phyloP scores from a whole-genome alignment of 2,113 vertebrate genomes.

The Myotis lucifugus region DNA sequence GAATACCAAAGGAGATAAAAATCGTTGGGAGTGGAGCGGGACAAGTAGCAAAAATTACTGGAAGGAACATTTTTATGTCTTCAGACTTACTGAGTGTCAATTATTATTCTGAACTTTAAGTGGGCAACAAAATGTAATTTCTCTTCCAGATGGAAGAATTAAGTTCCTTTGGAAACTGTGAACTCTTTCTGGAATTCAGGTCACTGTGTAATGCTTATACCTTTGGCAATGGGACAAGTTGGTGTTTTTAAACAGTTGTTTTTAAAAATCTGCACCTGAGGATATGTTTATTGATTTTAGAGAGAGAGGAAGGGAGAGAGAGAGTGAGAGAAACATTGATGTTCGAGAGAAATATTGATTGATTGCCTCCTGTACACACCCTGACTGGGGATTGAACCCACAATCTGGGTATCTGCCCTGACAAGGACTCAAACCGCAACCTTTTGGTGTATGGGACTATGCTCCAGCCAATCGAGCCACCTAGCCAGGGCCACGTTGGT shows the following conservation, averaged over 20 bases:
- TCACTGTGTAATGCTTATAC: neutral
- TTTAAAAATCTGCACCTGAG: neutral
- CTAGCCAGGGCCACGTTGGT: neutral
- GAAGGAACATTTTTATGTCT: neutral
- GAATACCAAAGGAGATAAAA: neutral
- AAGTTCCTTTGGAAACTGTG: conserved; percentile 11
- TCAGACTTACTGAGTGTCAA: neutral
- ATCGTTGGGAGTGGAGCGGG: neutral
- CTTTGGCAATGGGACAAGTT: neutral
- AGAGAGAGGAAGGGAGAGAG: neutral
- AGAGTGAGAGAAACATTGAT: no score
- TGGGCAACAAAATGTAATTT: neutral
- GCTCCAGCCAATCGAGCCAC: neutral
- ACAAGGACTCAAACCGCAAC: neutral
- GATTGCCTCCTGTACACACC: neutral
- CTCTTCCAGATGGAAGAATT: conserved; percentile 14
- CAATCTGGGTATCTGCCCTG: neutral
- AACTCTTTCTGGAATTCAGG: neutral
- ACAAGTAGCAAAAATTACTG: neutral
- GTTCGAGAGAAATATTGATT: neutral
- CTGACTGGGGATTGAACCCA: neutral
- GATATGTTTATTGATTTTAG: neutral
- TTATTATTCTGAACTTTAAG: neutral
- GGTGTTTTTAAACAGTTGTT: neutral
- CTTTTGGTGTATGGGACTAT: neutral